Evolutionary conservation across 2,888 invertebrate genomes (phyloP), one percentile per base, ranked within the genome.

Genomic region (Tridacna crocea): DNA sequence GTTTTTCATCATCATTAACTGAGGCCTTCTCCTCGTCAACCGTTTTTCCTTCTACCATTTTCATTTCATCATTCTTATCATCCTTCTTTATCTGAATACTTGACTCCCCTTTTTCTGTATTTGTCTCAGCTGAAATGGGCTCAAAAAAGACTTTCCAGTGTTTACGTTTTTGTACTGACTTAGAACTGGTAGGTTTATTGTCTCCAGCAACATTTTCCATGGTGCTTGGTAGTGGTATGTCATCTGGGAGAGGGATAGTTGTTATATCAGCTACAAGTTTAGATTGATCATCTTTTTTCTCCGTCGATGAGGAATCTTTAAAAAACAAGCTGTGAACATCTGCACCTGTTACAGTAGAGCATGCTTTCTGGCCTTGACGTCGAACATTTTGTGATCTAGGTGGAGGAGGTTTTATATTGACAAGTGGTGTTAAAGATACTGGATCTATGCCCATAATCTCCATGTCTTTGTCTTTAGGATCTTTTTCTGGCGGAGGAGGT

Each of bases 391-490:
- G 80, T 58, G 84, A 79, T 46, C 26, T 70, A 75, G 90, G 89
- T 47, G 90, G 90, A 27, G 89, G 90, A 26, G 87, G 85, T 61
- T 82, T 85, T n/a, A 83, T 79, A 12, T 77, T 80, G 60, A 82
- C 87, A 6, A 89, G 47, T 26, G 83, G 87, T 48, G 26, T 55
- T 55, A 66, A 75, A 15, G 83, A 78, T 17, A 74, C 75, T 22
- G 85, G 83, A 51, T 90, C 89, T 60, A 90, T 89, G 12, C 88
- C 90, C 60, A 90, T 68, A 72, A 89, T 79, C 75, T 84, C 86
- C 83, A 89, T 79, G 17, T 90, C 90, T 47, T 86, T 74, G 68
- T 81, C 87, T 8, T 36, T 27, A 15, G 36, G 11, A 4, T 60
- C 46, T 15, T n/a, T n/a, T n/a, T 46, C 22, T 22, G 61, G 22